These are phyloP conservation scores for Philonicus albiceps DNA, from an alignment of 2,888 invertebrate species.

Conservation along the genomic window DNA sequence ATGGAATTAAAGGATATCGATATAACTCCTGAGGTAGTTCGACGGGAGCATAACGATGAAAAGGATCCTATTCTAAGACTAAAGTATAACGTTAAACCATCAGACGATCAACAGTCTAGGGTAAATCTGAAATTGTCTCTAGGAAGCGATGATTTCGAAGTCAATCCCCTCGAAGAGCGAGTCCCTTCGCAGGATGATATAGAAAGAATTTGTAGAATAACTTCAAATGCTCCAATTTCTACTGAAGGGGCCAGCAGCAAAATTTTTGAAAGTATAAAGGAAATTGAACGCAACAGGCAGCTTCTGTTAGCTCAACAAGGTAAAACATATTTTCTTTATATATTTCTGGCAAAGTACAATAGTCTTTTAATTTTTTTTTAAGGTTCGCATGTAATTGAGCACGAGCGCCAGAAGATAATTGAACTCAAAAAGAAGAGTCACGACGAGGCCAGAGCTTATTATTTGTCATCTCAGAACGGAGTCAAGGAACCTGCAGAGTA, in stretches of 20 bases:
- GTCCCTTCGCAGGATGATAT: constrained; percentile 86
- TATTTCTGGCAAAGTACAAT: neutral
- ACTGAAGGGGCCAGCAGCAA: constrained; percentile 76
- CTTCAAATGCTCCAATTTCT: constrained; percentile 80
- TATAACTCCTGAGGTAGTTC: constrained; percentile 44
- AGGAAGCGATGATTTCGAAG: constrained; percentile 62
- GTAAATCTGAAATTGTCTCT: constrained; percentile 60
- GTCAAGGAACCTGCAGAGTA: neutral
- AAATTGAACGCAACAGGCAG: constrained; percentile 87
- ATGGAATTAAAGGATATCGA: constrained; percentile 9
- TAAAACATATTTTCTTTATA: neutral
- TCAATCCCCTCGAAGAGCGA: constrained; percentile 61
- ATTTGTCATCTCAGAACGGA: constrained; percentile 67
- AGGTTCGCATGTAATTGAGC: constrained; percentile 92
- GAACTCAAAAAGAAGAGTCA: constrained; percentile 87
- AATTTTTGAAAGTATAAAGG: constrained; percentile 85
- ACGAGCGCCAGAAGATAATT: constrained; percentile 85
- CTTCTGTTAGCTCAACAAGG: constrained; percentile 80
- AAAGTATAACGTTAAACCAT: constrained; percentile 51
- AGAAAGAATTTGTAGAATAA: constrained; percentile 88
- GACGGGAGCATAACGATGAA: constrained; percentile 44
- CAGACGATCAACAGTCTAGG: neutral
- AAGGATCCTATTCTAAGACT: constrained; percentile 51
- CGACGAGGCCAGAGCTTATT: constrained; percentile 87
- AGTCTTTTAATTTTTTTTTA: constrained; percentile 44